Evolutionary conservation across 2,888 invertebrate species (phyloP).

Genomic region (Protophormia terraenovae): DNA sequence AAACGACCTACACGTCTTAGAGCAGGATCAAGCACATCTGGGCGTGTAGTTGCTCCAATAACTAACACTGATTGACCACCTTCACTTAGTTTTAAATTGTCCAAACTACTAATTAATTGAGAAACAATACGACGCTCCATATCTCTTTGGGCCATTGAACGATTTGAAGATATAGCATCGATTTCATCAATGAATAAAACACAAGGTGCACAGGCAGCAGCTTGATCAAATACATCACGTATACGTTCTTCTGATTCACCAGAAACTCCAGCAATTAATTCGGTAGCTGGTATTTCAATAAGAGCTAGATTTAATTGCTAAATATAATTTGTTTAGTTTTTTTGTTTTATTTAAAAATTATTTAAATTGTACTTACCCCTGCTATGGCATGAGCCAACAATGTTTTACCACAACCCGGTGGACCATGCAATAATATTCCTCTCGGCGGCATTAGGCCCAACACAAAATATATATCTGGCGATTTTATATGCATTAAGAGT

Average conservation of each 20-base stretch:
- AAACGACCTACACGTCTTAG: conserved; percentile 95
- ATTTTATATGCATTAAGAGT: conserved; percentile 91
- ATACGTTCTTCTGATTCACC: conserved; percentile 98
- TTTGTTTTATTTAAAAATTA: not conserved
- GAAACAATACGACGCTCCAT: conserved; percentile 98
- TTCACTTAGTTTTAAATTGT: conserved; percentile 83
- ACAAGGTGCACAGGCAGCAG: conserved; percentile 90
- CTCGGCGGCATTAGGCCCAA: conserved; percentile 93
- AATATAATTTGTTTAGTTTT: not conserved
- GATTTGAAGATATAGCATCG: conserved; percentile 95
- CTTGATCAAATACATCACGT: conserved; percentile 94
- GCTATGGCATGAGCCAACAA: conserved; percentile 91
- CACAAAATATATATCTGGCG: conserved; percentile 93
- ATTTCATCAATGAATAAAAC: conserved; percentile 98
- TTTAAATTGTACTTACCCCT: conserved; percentile 83
- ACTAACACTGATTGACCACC: conserved; percentile 84
- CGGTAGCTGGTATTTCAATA: conserved; percentile 94
- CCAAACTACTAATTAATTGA: conserved; percentile 93
- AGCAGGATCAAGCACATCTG: conserved; percentile 95
- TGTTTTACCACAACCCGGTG: conserved; percentile 97
- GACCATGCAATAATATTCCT: conserved; percentile 96
- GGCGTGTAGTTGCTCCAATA: conserved; percentile 97
- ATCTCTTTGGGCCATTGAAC: conserved; percentile 94
- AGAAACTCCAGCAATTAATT: conserved; percentile 95
- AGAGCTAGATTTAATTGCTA: conserved; percentile 92